Evolutionary conservation across 2,797 vertebrate species (phyloP).

Genomic region (Protosalanx chinensis): DNA sequence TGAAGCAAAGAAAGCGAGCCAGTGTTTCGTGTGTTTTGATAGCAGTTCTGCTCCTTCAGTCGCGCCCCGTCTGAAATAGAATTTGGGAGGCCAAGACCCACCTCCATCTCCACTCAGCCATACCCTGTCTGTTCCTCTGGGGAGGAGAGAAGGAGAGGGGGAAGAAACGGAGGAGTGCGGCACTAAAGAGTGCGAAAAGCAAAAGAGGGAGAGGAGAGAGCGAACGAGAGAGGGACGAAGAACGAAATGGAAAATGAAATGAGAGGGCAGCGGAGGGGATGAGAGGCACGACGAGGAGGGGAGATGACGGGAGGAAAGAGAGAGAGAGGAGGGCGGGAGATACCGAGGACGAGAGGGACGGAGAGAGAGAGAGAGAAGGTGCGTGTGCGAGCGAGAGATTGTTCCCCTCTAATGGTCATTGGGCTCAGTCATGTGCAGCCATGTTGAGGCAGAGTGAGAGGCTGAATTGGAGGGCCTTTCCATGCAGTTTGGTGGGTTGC

Average conservation of each 20-base stretch:
- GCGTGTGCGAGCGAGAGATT: constrained; percentile 11
- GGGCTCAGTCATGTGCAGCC: constrained; percentile 63
- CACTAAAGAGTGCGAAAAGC: constrained; percentile 13
- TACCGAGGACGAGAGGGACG: neutral
- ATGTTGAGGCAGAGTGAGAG: constrained; percentile 42
- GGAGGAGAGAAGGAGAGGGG: constrained; percentile 32
- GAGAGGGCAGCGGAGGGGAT: constrained; percentile 32
- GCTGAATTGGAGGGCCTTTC: constrained; percentile 42
- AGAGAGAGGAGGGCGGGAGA: neutral
- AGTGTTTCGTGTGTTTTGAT: constrained; percentile 47
- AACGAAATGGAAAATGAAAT: constrained; percentile 11
- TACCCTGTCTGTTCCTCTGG: constrained; percentile 63
- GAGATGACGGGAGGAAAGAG: neutral
- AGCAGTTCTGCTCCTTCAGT: constrained; percentile 63
- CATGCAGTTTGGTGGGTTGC: constrained; percentile 41
- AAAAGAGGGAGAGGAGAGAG: constrained; percentile 17
- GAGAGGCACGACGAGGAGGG: neutral
- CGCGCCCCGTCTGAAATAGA: constrained; percentile 68
- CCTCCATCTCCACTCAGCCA: constrained; percentile 67
- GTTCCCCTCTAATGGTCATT: constrained; percentile 57
- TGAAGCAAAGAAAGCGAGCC: constrained; percentile 58
- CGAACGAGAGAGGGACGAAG: neutral
- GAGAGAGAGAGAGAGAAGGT: constrained; percentile 23
- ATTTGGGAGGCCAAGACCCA: constrained; percentile 70
- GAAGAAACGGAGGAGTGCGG: too few species aligned